Evolutionary conservation across 2,888 invertebrate species (phyloP).

Genomic region (Xanthorhoe designata): DNA sequence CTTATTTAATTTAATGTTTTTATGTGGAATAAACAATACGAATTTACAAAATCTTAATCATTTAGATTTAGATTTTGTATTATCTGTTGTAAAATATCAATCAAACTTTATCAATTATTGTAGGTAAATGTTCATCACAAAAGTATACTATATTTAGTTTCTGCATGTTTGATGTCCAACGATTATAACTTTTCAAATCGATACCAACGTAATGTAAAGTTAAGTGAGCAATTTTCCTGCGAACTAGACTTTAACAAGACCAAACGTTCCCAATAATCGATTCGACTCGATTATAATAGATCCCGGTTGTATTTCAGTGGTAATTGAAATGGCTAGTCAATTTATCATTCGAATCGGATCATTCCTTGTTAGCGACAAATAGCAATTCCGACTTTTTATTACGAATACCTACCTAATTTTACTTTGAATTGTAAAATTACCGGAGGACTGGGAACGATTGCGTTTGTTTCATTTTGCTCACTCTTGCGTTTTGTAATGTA

Average conservation of each 20-base stretch:
- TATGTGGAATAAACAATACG: too few relatives aligned
- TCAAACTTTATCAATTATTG: too few relatives aligned
- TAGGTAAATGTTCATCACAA: background rate
- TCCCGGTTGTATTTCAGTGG: slow-evolving; percentile 50
- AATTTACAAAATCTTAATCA: too few relatives aligned
- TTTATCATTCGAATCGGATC: slow-evolving; percentile 32
- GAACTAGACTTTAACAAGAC: slow-evolving; percentile 56
- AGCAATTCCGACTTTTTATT: slow-evolving; percentile 32
- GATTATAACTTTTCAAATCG: slow-evolving; percentile 23
- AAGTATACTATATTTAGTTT: background rate
- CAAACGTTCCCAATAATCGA: slow-evolving; percentile 56
- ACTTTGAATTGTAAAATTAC: slow-evolving; percentile 24
- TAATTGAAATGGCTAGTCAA: slow-evolving; percentile 30
- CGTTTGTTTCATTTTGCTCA: slow-evolving; percentile 9
- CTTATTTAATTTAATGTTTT: too few relatives aligned
- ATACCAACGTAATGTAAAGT: slow-evolving; percentile 52
- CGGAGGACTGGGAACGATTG: slow-evolving; percentile 12
- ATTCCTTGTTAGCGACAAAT: slow-evolving; percentile 28
- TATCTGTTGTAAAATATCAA: too few relatives aligned
- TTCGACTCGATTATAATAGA: slow-evolving; percentile 55
- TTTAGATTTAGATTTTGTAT: too few relatives aligned
- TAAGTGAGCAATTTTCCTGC: slow-evolving; percentile 63
- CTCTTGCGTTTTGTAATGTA: background rate
- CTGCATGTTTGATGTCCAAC: background rate
- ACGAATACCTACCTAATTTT: slow-evolving; percentile 21